Evolutionary conservation across 2,888 invertebrate species (phyloP).

Genomic region (Hydraecia micacea): DNA sequence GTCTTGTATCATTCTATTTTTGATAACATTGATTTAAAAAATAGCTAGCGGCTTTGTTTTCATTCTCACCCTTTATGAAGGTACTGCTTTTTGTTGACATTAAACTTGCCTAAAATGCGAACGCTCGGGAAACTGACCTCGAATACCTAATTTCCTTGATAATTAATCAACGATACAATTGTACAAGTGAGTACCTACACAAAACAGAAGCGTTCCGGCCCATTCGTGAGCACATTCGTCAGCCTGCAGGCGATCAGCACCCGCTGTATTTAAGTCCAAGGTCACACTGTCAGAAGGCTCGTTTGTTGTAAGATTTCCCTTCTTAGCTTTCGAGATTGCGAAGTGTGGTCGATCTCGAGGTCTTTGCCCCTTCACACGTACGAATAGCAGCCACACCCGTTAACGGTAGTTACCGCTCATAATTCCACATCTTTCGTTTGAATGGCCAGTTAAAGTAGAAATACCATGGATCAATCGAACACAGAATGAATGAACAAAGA

Average conservation of each 20-base stretch:
- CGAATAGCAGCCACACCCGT: constrained; percentile 80
- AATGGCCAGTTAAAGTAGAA: constrained; percentile 64
- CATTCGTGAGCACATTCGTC: constrained; percentile 29
- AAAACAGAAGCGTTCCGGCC: constrained; percentile 3
- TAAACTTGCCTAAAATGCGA: constrained; percentile 9
- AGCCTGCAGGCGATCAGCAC: constrained; percentile 41
- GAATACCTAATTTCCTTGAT: constrained; percentile 23
- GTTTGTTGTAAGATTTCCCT: constrained; percentile 59
- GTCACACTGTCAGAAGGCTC: constrained; percentile 50
- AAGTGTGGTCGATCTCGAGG: constrained; percentile 75
- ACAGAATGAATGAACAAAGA: constrained; percentile 55
- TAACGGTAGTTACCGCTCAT: constrained; percentile 80
- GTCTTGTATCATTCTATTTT: not conserved
- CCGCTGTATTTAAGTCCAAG: constrained; percentile 53
- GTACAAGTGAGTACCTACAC: constrained; percentile 6
- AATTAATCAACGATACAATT: constrained; percentile 29
- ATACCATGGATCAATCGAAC: constrained; percentile 60
- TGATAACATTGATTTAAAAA: constrained; percentile 6
- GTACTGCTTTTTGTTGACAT: constrained; percentile 6
- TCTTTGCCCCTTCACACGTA: constrained; percentile 81
- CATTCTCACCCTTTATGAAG: not conserved
- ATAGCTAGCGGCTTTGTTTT: not conserved
- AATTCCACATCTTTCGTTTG: constrained; percentile 70
- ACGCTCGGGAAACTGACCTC: constrained; percentile 6
- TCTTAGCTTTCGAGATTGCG: constrained; percentile 54